Evolutionary conservation across 2,888 invertebrate species (phyloP), one percentile per base, ranked within the genome.

Genomic region (Epirrita christyi): DNA sequence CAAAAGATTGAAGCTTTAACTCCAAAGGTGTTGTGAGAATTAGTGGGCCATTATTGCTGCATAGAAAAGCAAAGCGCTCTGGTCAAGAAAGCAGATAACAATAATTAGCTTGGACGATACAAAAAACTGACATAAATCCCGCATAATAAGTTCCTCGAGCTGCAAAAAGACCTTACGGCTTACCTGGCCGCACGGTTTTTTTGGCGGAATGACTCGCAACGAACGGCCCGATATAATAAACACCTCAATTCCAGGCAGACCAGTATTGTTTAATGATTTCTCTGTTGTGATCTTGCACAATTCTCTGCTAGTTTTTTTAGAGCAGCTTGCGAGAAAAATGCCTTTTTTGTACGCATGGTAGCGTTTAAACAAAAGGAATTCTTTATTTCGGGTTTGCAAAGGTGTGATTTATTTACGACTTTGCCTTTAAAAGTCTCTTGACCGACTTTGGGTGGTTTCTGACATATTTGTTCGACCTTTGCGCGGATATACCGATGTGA

Each of bases 51-150:
- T 92, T 91, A 92, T 88, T 85, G 81, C 78, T 81, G 81, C 75
- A 82, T 84, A 85, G 86, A 85, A 83, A 59, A 42, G 44, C 51
- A 37, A 47, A 81, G 81, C 70, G 80, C 82, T 73, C 80, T 84
- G 87, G 90, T 90, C 86, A 89, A 87, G 83, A 85, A 85, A 85
- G 81, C 72, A 86, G 92, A 91, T 92, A 92, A 91, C 89, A 92
- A 91, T 90, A 91, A 92, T 92, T 92, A 91, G 88, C 81, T 88
- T 70, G 85, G 85, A 88, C 84, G 76, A 72, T 73, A 84, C 86
- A 91, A 90, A n/a, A 92, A 92, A 92, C 85, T 89, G 91, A 89
- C 91, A 92, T 91, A 91, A 91, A 92, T 92, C 89, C 88, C 82
- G 85, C 87, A 91, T 91, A 90, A 90, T 92, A 91, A 90, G 87